phyloP scores from a whole-genome alignment of 2,113 vertebrate genomes.

The Calypte anna region DNA sequence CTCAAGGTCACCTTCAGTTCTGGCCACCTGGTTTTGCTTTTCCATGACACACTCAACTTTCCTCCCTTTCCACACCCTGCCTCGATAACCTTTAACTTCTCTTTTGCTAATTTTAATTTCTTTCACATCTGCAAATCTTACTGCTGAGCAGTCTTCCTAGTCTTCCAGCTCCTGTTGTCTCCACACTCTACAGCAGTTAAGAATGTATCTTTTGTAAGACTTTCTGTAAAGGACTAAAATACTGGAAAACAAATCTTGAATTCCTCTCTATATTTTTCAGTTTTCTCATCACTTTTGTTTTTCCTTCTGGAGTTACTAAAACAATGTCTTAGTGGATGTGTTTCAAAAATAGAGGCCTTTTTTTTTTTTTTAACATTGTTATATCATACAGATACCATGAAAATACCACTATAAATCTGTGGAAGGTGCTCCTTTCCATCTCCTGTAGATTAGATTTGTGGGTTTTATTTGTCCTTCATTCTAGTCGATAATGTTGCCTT shows the following conservation, averaged over 20 bases:
- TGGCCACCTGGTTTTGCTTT: background rate
- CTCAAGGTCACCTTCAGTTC: background rate
- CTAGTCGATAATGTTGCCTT: background rate
- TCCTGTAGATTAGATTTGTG: background rate
- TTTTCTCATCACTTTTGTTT: background rate
- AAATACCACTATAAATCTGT: background rate
- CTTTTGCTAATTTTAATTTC: background rate
- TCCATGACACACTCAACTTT: background rate
- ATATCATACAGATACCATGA: background rate
- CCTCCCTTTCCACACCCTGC: rapidly evolving
- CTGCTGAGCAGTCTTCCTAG: background rate
- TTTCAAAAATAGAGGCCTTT: background rate
- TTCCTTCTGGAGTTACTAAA: background rate
- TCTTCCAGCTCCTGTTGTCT: background rate
- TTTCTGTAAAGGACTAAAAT: background rate
- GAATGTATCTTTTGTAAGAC: background rate
- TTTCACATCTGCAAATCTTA: background rate
- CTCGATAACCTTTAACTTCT: background rate
- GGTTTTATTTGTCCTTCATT: background rate
- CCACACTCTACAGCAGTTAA: background rate
- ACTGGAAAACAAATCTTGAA: background rate
- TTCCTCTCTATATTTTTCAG: background rate
- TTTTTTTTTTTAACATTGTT: background rate
- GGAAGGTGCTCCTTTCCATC: background rate
- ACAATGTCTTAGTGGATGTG: background rate